These are phyloP conservation scores for Coregonus clupeaformis DNA, from an alignment of 2,113 vertebrate genomes.

Conservation along the genomic window DNA sequence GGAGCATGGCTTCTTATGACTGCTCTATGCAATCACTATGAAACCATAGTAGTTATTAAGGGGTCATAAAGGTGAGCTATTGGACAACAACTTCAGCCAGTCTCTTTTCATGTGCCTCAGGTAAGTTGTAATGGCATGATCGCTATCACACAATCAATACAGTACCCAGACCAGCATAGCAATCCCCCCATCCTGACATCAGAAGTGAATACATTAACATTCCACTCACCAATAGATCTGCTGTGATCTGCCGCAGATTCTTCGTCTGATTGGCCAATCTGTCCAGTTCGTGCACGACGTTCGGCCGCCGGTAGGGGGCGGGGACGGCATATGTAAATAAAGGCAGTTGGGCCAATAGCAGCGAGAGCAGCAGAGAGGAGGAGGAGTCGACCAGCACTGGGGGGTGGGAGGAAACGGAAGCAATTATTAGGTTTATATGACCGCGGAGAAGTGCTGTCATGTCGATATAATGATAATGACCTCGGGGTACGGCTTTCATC, in stretches of 20 bases:
- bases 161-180: no score
- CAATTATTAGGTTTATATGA: constrained; percentile 52
- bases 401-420: constrained; percentile 61
- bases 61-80: no score
- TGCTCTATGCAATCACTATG: no score
- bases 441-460: constrained; percentile 42
- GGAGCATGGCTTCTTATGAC: no score
- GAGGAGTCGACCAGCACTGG: constrained; percentile 78
- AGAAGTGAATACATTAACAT: neutral
- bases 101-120: no score
- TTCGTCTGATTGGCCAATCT: constrained; percentile 78
- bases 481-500: constrained; percentile 23
- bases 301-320: constrained; percentile 51
- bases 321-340: constrained; percentile 70
- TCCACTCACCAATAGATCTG: constrained; percentile 76
- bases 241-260: constrained; percentile 75
- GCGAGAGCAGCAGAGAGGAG: constrained; percentile 74
- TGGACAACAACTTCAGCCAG: no score
- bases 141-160: no score
- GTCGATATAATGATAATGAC: no score
- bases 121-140: no score
- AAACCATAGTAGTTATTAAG: no score
- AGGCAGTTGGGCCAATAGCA: constrained; percentile 76
- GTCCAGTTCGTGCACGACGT: constrained; percentile 66
- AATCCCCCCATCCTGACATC: neutral